Evolutionary conservation across 2,888 invertebrate genomes (phyloP), one percentile per base, ranked within the genome.

Genomic region (Psylliodes chrysocephalus): DNA sequence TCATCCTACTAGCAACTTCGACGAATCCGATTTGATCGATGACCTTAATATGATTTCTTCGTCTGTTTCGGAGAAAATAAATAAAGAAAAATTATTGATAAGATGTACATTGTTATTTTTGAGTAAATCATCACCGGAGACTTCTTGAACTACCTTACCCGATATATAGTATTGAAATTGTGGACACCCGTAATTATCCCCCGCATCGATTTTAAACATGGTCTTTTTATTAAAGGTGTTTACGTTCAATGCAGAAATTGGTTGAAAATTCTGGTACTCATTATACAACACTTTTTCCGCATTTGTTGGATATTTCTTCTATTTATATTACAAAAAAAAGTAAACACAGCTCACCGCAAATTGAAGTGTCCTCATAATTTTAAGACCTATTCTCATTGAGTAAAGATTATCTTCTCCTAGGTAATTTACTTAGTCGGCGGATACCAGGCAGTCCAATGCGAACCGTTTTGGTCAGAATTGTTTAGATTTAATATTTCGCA

Each of bases 391-490:
- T 25, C 54, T 54, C 54, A n/a, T 54, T 54, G 42, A 57, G 19
- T 57, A 57, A 17, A 57, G 46, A 47, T 57, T 57, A 12, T 57
- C 46, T 57, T 47, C 47, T 33, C 47, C 57, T 35, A 57, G 47
- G 19, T 57, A 57, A 35, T 46, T 47, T 35, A 57, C 57, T 33
- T 47, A 47, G 33, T 57, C 57, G n/a, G 35, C 47, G 10, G 57
- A 47, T 47, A 38, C 59, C 59, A 59, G 3, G 59, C 59, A 25
- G 38, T 40, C 59, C 59, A 59, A 22, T 59, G 59, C 22, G 49
- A 59, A 38, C 59, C 59, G 38, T 59, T 59, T 59, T 59, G 49
- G 38, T 49, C 22, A 59, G 59, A 59, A 49, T 59, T 38, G 22
- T 57, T 49, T 15, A 57, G n/a, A n/a, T n/a, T n/a, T n/a, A n/a